Conservation (phyloP, 2,888 invertebrate species). For the Tubiluchus corallicola region DNA sequence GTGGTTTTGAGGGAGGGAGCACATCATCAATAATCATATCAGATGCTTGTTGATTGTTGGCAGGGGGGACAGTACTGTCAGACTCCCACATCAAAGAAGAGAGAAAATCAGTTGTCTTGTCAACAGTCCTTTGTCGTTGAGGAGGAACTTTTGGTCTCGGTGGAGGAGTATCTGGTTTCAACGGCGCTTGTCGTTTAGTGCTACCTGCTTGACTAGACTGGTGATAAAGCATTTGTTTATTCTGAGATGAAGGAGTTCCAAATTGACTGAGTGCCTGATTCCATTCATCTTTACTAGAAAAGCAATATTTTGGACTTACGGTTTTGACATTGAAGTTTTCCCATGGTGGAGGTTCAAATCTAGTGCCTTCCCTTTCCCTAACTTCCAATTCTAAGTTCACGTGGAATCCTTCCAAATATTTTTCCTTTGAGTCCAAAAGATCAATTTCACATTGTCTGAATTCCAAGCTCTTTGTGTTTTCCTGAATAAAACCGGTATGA, state of each 20-base stretch:
- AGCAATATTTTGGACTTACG: constrained; percentile 22
- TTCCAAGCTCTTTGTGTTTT: constrained; percentile 17
- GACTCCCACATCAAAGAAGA: constrained; percentile 19
- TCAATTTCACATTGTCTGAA: constrained; percentile 22
- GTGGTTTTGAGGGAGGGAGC: no score
- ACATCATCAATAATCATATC: no score
- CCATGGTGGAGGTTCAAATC: constrained; percentile 20
- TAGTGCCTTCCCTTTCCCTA: constrained; percentile 20
- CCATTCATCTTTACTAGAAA: constrained; percentile 24
- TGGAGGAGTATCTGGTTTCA: background rate
- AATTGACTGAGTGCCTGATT: constrained; percentile 20
- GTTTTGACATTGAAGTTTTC: constrained; percentile 20
- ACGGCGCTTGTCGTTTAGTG: constrained; percentile 4
- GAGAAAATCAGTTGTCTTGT: constrained; percentile 16
- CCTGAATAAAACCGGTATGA: constrained; percentile 65
- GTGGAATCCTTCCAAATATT: constrained; percentile 25
- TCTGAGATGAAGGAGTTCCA: constrained; percentile 18
- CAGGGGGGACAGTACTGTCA: constrained; percentile 1
- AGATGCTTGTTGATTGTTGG: no score
- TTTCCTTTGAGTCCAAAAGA: constrained; percentile 25
- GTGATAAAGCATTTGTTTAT: constrained; percentile 14
- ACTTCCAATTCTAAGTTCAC: constrained; percentile 22
- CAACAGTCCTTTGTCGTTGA: constrained; percentile 5
- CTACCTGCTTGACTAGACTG: constrained; percentile 8
- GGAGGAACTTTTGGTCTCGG: constrained; percentile 5